A percentile compares a stretch with the other conserved stretches of the same genome.
These are phyloP conservation scores for Cryptoblepharus egeriae DNA, from an alignment of 2,797 vertebrate species.

Conservation along the genomic window DNA sequence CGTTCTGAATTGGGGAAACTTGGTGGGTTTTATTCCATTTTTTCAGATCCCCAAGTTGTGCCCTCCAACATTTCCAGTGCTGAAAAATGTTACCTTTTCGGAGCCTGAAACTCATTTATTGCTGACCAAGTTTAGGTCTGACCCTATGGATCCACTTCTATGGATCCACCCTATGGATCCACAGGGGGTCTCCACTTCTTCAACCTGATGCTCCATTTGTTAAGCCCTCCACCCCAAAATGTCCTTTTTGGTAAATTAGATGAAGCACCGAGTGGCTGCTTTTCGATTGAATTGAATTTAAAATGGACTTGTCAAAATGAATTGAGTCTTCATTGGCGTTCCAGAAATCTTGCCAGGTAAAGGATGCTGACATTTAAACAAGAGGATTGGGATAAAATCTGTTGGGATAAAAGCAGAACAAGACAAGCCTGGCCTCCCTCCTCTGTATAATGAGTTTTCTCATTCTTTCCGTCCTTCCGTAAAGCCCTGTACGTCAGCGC, in stretches of 20 bases:
- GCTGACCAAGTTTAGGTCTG: too few species aligned
- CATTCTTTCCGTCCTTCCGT: slow-evolving; percentile 57
- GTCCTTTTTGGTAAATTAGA: slow-evolving; percentile 68
- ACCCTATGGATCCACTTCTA: slow-evolving; percentile 10
- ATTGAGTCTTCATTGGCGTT: slow-evolving; percentile 42
- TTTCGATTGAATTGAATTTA: too few species aligned
- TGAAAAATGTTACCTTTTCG: background rate
- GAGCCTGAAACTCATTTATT: background rate
- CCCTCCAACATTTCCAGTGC: too few species aligned
- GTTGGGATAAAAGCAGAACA: background rate
- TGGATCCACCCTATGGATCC: too few species aligned
- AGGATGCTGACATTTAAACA: slow-evolving; percentile 52
- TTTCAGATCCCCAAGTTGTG: background rate
- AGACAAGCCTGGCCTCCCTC: background rate
- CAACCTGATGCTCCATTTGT: slow-evolving; percentile 23
- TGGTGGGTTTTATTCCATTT: slow-evolving; percentile 8
- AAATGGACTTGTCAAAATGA: slow-evolving; percentile 55
- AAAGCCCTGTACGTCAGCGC: background rate
- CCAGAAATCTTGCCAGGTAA: slow-evolving; percentile 64
- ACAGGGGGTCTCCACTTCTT: slow-evolving; percentile 31
- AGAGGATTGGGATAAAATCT: slow-evolving; percentile 28
- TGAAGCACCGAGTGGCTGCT: slow-evolving; percentile 57
- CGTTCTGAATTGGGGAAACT: slow-evolving; percentile 29
- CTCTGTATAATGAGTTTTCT: background rate
- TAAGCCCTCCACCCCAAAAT: slow-evolving; percentile 40